A percentile compares a stretch with the other conserved stretches of the same genome.
Evolutionary conservation across 2,113 vertebrate genomes (phyloP).

Genomic region (Pterocles burchelli): DNA sequence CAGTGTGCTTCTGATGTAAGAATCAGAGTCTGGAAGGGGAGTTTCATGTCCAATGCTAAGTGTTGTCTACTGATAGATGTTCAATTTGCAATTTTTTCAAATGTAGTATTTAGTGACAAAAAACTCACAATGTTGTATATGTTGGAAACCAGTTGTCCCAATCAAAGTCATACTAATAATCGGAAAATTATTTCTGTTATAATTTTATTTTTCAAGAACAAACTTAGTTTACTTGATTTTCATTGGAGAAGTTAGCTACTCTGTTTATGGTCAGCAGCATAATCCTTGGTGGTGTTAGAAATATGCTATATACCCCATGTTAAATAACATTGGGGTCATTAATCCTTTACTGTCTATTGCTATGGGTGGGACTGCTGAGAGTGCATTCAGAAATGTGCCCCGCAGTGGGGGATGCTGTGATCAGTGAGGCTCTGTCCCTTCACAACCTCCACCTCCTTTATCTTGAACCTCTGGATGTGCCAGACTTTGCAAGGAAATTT

Average conservation of each 20-base stretch:
- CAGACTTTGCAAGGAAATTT: background rate
- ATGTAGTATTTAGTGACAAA: background rate
- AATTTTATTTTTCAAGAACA: background rate
- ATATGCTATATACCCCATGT: background rate
- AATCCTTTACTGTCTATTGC: background rate
- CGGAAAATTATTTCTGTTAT: background rate
- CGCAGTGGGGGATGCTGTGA: fast-evolving
- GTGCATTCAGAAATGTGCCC: background rate
- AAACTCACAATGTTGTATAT: fast-evolving
- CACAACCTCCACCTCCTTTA: background rate
- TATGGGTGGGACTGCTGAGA: background rate
- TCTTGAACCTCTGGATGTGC: background rate
- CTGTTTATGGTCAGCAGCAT: background rate
- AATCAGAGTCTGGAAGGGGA: background rate
- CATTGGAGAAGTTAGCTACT: background rate
- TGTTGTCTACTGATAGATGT: background rate
- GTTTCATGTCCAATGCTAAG: background rate
- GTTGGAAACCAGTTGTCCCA: background rate
- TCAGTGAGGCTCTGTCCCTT: background rate
- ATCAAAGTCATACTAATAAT: background rate
- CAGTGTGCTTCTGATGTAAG: background rate
- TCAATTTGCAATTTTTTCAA: background rate
- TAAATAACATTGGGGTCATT: background rate
- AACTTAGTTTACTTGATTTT: background rate
- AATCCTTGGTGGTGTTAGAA: background rate